These are phyloP conservation scores for Festucalex cinctus DNA, from an alignment of 2,113 vertebrate genomes.

Conservation along the genomic window DNA sequence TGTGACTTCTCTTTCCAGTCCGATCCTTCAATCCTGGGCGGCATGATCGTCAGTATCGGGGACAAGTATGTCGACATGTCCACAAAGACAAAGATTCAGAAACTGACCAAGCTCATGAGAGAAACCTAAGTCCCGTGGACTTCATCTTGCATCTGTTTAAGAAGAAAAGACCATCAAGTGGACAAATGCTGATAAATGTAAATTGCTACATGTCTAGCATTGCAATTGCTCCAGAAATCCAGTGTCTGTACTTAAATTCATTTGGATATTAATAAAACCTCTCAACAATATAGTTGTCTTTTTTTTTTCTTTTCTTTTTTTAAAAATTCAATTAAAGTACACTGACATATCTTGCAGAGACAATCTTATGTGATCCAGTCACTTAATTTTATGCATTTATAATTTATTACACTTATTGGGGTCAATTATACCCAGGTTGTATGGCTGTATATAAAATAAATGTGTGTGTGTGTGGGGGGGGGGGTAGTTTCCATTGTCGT, in stretches of 20 bases:
- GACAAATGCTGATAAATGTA: slow-evolving; percentile 34
- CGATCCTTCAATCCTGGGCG: slow-evolving; percentile 86
- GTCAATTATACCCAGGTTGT: too few species aligned
- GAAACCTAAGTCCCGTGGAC: slow-evolving; percentile 75
- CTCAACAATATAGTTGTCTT: neutral
- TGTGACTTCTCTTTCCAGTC: slow-evolving; percentile 60
- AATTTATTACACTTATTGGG: too few species aligned
- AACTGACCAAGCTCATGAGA: slow-evolving; percentile 83
- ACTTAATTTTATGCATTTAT: too few species aligned
- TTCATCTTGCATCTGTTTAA: slow-evolving; percentile 32
- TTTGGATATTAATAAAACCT: slow-evolving; percentile 64
- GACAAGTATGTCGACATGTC: slow-evolving; percentile 97
- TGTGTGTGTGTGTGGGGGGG: neutral
- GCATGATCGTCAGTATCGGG: slow-evolving; percentile 95
- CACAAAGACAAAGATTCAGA: slow-evolving; percentile 91
- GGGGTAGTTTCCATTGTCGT: too few species aligned
- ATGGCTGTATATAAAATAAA: too few species aligned
- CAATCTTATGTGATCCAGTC: neutral
- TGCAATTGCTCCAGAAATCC: slow-evolving; percentile 47
- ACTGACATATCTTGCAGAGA: neutral
- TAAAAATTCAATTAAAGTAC: neutral
- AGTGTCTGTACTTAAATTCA: slow-evolving; percentile 54
- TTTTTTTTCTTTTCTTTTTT: neutral
- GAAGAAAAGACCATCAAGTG: slow-evolving; percentile 13
- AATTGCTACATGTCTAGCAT: slow-evolving; percentile 45